Evolutionary conservation across 1,140 invertebrate genomes (phyloP), one percentile per base, ranked within the genome.

Genomic region (Magallana gigas): DNA sequence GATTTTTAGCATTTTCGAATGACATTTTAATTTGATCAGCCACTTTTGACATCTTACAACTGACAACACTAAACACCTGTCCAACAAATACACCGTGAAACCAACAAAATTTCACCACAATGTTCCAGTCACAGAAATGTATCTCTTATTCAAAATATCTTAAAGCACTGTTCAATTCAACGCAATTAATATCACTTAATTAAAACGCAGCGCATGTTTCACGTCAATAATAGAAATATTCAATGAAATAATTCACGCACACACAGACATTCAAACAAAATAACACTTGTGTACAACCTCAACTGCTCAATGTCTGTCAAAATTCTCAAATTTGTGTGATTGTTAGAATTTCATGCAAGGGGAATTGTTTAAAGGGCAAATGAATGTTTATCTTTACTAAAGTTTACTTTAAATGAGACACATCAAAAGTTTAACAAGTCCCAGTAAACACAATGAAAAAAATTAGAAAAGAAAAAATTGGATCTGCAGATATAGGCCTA

Each of bases 201-300:
- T 18, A 71, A 71, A 71, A 71, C 64, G 64, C 64, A 71, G 64
- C 64, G 64, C 64, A 71, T n/a, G 29, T 71, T 64, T 64, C 18
- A 71, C 23, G 64, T 18, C 18, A 71, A 71, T 0, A 29, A n/a
- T n/a, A 23, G 8, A 71, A 23, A 18, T 23, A 18, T 23, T 71
- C 64, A 18, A 23, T 71, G 6, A 11, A 36, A 36, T 36, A 36
- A 36, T 36, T 36, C 64, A 71, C 16, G 1, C 64, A 71, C 64
- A 23, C n/a, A 71, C 64, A 71, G 18, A 71, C 64, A 71, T 9
- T 23, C 64, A 71, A 9, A 71, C n/a, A 71, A 71, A 23, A 18
- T 23, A 23, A 23, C 64, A 71, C 64, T 71, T 9, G 11, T 71
- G n/a, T 18, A 71, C 64, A 36, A 36, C 36, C n/a, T n/a, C n/a